Conservation (phyloP, 2,888 invertebrate species). For the Priapulus caudatus region DNA sequence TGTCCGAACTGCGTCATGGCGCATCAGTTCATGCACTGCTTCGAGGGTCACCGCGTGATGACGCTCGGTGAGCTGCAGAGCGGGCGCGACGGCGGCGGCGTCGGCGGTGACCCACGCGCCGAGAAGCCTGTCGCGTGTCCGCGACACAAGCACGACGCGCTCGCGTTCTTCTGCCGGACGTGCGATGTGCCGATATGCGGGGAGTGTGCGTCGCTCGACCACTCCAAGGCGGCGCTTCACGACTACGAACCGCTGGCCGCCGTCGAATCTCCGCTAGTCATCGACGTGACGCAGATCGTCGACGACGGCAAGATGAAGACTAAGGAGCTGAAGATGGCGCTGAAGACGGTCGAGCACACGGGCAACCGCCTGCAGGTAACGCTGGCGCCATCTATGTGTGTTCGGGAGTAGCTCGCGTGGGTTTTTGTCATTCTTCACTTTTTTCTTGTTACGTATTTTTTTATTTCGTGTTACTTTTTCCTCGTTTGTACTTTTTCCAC, state of each 20-base stretch:
- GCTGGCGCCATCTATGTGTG: no score
- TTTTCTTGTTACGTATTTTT: no score
- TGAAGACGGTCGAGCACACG: slow-evolving; percentile 75
- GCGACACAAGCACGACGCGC: slow-evolving; percentile 74
- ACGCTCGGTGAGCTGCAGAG: slow-evolving; percentile 45
- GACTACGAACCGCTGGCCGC: slow-evolving; percentile 72
- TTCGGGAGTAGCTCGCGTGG: no score
- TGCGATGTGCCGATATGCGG: slow-evolving; percentile 88
- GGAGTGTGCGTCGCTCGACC: slow-evolving; percentile 81
- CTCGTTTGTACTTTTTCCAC: no score
- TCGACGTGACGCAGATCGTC: slow-evolving; percentile 58
- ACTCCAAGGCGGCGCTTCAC: slow-evolving; percentile 57
- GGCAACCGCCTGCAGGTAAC: slow-evolving; percentile 18
- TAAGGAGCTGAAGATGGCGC: slow-evolving; percentile 67
- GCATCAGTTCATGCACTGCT: slow-evolving; percentile 97
- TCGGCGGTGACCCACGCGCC: slow-evolving; percentile 15
- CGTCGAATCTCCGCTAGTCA: slow-evolving; percentile 63
- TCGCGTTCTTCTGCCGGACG: slow-evolving; percentile 86
- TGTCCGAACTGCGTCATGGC: slow-evolving; percentile 97
- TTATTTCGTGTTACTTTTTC: not conserved
- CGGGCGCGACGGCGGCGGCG: slow-evolving; percentile 42
- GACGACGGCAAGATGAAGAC: slow-evolving; percentile 78
- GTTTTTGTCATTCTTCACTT: no score
- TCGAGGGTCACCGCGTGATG: slow-evolving; percentile 85
- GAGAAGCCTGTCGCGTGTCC: slow-evolving; percentile 59